Conservation (phyloP, 2,797 vertebrate genomes). For the Pangasius sanitwongsei region DNA sequence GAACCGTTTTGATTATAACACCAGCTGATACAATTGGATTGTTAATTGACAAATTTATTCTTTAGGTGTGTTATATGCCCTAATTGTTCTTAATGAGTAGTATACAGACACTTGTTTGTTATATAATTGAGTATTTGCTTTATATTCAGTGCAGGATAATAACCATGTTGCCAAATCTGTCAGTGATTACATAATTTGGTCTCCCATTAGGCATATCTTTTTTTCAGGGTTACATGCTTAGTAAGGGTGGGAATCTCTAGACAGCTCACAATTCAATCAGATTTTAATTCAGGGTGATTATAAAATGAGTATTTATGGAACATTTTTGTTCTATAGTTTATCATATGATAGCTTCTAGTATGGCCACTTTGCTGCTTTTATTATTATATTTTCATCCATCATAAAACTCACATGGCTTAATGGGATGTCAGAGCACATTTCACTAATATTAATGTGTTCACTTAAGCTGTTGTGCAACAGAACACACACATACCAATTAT, state of each 20-base stretch:
- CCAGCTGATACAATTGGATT: neutral
- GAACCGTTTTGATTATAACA: neutral
- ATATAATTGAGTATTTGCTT: neutral
- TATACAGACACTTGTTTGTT: neutral
- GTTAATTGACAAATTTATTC: neutral
- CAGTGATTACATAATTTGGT: neutral
- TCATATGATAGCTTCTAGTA: neutral
- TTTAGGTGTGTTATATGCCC: neutral
- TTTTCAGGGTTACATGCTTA: neutral
- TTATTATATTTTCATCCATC: neutral
- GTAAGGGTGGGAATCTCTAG: neutral
- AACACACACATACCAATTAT: neutral
- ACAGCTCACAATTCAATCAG: neutral
- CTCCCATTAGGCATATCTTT: neutral
- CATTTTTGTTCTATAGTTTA: neutral
- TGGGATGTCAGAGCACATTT: neutral
- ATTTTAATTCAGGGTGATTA: neutral
- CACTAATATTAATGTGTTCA: neutral
- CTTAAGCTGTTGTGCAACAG: neutral
- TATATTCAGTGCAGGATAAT: neutral
- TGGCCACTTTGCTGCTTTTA: neutral
- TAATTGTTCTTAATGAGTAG: neutral
- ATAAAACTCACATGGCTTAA: neutral
- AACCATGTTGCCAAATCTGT: neutral
- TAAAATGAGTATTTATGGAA: neutral